Base-by-base conservation (phyloP, 2,797 vertebrate genomes). In the Pampus argenteus region DNA sequence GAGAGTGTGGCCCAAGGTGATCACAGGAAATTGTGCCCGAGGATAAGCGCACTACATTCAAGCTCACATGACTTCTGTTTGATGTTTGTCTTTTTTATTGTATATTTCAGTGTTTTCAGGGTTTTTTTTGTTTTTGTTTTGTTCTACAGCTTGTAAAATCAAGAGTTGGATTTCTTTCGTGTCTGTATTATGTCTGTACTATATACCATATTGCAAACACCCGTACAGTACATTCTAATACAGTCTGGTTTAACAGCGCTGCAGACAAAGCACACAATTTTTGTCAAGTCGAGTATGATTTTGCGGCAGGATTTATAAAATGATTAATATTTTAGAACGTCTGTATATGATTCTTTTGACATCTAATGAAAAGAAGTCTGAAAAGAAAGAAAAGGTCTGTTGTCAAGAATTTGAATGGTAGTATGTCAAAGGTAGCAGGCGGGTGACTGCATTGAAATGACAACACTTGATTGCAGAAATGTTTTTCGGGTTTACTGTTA, bases 1-100 rank as follows among this genome's bases (percentile, higher is more conserved):
- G 60, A 59, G 57, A 81, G 66, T 66, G 59, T 69, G 69, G 85
- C 88, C 84, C 87, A 90, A 91, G 91, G 88, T 93, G 86, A 87
- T 88, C 57, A 63, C 79, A 87, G 80, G 74, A 91, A 81, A 84
- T 84, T 74, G 44, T 77, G 89, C 90, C 82, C 66, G 81, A 60
- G 88, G 89, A 89, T 71, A 81, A 72, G 56, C 79, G 54, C 31
- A 15, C 31, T 58, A 29, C 70, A 61, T 61, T 75, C 67, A 75
- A 75, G 60, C 51, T 72, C 69, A 44, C 45, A 66, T 47, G 62
- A 73, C 78, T 78, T 66, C 26, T 71, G 51, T 81, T 77, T 76
- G 61, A 79, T 77, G 51, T n/a, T 36, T 28, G 2, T 26, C 17
- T 64, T 72, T 26, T 64, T 66, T 51, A 2, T 51, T 68, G 47